Percentiles rank a stretch among this genome's conserved stretches.
phyloP scores from a whole-genome alignment of 2,797 vertebrate genomes.

The Gymnothorax reevesii region DNA sequence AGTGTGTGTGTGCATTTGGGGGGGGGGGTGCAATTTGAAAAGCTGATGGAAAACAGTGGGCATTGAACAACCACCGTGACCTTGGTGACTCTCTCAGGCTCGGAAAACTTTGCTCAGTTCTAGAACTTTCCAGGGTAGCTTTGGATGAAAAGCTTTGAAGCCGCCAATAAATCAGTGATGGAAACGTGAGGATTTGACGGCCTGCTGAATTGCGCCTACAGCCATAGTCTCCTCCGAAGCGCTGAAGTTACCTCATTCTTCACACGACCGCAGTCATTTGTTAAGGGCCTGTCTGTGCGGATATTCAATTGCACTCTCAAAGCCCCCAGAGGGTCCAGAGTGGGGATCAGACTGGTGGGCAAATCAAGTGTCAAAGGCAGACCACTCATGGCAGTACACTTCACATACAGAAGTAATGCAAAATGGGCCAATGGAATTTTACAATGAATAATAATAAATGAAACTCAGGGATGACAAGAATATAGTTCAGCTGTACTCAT shows the following conservation, averaged over 20 bases:
- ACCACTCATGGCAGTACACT: not conserved
- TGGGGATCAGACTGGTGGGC: not conserved
- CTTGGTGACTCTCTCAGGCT: not conserved
- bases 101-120: constrained; percentile 39
- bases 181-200: constrained; percentile 6
- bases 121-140: constrained; percentile 32
- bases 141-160: constrained; percentile 48
- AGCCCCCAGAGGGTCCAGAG: not conserved
- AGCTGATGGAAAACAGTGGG: not conserved
- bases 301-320: constrained; percentile 13
- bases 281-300: not conserved
- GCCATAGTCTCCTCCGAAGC: constrained; percentile 36
- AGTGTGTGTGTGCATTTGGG: too few species aligned
- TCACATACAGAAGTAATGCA: not conserved
- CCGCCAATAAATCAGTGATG: constrained; percentile 57
- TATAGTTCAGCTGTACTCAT: not conserved
- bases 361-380: not conserved
- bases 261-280: constrained; percentile 6
- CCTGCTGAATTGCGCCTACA: constrained; percentile 23
- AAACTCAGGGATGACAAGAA: not conserved
- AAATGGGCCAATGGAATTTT: not conserved
- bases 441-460: not conserved
- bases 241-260: constrained; percentile 12
- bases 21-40: not conserved
- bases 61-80: too few species aligned